Evolutionary conservation across 2,113 vertebrate species (phyloP).

Genomic region (Vulpes ferrilata): DNA sequence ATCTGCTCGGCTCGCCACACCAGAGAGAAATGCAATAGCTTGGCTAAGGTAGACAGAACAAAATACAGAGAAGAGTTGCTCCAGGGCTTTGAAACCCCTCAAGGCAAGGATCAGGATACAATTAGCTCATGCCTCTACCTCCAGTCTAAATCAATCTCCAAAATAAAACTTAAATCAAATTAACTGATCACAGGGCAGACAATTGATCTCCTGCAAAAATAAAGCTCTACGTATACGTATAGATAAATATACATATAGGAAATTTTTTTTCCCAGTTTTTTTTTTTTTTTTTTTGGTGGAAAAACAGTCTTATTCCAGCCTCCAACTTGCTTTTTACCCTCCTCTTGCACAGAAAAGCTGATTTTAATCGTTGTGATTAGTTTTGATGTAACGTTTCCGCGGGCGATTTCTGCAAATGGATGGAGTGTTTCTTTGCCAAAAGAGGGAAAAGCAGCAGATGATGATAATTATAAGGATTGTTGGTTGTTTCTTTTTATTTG

Average conservation of each 20-base stretch:
- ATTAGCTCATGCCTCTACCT: slow-evolving; percentile 99
- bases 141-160: slow-evolving; percentile 96
- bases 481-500: slow-evolving; percentile 92
- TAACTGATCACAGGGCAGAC: slow-evolving; percentile 91
- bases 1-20: slow-evolving; percentile 96
- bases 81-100: slow-evolving; percentile 98
- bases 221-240: slow-evolving; percentile 84
- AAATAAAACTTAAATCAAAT: slow-evolving; percentile 95
- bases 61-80: slow-evolving; percentile 99
- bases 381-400: slow-evolving; percentile 99
- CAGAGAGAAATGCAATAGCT: slow-evolving; percentile 99
- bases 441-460: slow-evolving; percentile 98
- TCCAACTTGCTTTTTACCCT: slow-evolving; percentile 95
- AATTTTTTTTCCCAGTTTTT: slow-evolving; percentile 82
- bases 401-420: slow-evolving; percentile 99
- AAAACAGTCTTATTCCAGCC: slow-evolving; percentile 93
- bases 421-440: slow-evolving; percentile 99
- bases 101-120: slow-evolving; percentile 99
- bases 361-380: slow-evolving; percentile 99
- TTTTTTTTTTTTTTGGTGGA: slow-evolving; percentile 82
- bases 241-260: slow-evolving; percentile 79
- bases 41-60: slow-evolving; percentile 99
- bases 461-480: slow-evolving; percentile 99
- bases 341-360: slow-evolving; percentile 98
- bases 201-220: slow-evolving; percentile 90